Evolutionary conservation across 2,113 vertebrate genomes (phyloP).

Genomic region (Eclectus roratus): DNA sequence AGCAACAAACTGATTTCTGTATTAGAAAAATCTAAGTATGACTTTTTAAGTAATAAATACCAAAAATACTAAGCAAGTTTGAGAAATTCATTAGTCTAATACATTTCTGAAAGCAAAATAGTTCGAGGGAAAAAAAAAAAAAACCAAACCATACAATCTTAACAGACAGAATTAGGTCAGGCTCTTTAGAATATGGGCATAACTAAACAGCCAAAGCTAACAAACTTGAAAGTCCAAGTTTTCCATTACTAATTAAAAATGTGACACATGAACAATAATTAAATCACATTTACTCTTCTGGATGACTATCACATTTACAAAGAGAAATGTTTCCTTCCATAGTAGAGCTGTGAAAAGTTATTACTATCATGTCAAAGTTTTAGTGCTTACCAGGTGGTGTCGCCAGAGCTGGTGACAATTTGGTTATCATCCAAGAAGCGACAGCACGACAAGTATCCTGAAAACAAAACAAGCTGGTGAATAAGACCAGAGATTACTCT

Average conservation of each 20-base stretch:
- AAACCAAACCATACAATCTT: background rate
- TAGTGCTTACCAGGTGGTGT: constrained; percentile 93
- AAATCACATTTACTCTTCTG: background rate
- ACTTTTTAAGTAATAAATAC: background rate
- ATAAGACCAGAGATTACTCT: background rate
- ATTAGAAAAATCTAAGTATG: background rate
- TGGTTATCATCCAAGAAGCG: constrained; percentile 99
- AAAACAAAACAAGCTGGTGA: background rate
- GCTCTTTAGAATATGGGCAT: background rate
- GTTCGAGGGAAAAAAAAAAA: background rate
- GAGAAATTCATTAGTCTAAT: background rate
- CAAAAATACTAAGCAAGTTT: background rate
- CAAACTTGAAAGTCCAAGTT: background rate
- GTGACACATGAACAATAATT: background rate
- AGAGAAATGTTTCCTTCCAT: background rate
- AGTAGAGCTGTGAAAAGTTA: background rate
- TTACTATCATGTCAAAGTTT: background rate
- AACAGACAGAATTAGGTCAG: background rate
- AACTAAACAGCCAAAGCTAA: background rate
- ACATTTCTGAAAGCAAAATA: background rate
- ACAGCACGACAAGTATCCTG: constrained; percentile 98
- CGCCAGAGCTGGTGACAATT: constrained; percentile 98
- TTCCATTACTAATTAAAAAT: background rate
- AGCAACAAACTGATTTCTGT: background rate
- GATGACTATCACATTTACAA: background rate